phyloP scores from a whole-genome alignment of 2,888 invertebrate species.

The Cryptophagus acutangulus region DNA sequence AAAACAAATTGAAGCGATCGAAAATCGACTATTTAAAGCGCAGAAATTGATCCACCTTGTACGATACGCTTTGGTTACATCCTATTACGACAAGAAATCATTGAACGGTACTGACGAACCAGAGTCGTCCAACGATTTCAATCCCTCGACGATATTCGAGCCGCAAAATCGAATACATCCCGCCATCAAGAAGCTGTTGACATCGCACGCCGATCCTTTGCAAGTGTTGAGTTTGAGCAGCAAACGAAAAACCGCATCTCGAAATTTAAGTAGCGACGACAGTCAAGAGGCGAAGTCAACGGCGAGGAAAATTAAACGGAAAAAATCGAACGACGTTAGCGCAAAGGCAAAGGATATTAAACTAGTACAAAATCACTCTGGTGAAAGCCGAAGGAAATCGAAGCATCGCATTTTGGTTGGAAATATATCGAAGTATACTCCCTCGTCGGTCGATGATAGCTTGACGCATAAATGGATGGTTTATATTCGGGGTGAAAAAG shows the following conservation, averaged over 20 bases:
- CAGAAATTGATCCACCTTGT: conserved; percentile 56
- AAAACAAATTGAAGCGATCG: conserved; percentile 65
- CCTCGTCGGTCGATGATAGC: conserved; percentile 57
- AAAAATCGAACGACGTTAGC: too few relatives aligned
- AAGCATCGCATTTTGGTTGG: conserved; percentile 51
- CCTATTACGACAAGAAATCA: conserved; percentile 58
- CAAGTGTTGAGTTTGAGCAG: conserved; percentile 39
- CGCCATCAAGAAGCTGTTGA: conserved; percentile 67
- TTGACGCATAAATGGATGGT: conserved; percentile 88
- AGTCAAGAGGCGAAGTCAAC: conserved; percentile 12
- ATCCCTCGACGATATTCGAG: conserved; percentile 21
- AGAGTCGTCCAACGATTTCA: conserved; percentile 4
- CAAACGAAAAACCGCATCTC: conserved; percentile 25
- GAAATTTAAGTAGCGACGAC: too few relatives aligned
- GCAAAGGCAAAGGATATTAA: conserved; percentile 2
- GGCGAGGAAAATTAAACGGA: too few relatives aligned
- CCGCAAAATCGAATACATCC: conserved; percentile 63
- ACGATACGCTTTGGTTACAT: conserved; percentile 55
- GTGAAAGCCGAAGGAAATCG: conserved; percentile 35
- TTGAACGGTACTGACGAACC: conserved; percentile 45
- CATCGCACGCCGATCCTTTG: conserved; percentile 46
- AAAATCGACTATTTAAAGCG: conserved; percentile 58
- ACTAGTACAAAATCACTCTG: conserved; percentile 4
- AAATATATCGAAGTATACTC: conserved; percentile 81
- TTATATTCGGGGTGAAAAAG: conserved; percentile 70